These are phyloP conservation scores for Acanthochromis polyacanthus DNA, from an alignment of 2,113 vertebrate species.

Conservation along the genomic window DNA sequence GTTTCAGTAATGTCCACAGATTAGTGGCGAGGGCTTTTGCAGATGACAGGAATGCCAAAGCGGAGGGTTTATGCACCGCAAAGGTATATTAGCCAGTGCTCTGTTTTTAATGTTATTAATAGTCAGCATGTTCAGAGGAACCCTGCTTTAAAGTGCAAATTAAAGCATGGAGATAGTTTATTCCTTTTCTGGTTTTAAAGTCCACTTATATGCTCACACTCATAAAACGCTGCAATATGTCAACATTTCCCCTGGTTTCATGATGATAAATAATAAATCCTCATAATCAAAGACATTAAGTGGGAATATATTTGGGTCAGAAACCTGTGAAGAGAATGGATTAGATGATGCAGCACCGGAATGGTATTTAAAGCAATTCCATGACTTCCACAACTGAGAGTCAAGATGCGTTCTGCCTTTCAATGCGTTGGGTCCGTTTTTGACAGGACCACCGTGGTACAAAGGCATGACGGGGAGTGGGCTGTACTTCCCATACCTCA, in stretches of 20 bases:
- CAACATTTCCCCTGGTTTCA: slow-evolving; percentile 30
- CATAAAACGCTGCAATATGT: slow-evolving; percentile 32
- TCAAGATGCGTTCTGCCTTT: slow-evolving; percentile 27
- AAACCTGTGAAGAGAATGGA: slow-evolving; percentile 36
- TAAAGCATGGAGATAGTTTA: slow-evolving; percentile 21
- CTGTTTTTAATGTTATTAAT: background rate
- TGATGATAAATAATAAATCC: slow-evolving; percentile 49
- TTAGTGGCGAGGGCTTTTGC: background rate
- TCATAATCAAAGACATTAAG: slow-evolving; percentile 38
- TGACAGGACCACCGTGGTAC: slow-evolving; percentile 9
- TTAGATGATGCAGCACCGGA: slow-evolving; percentile 23
- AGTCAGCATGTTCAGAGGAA: background rate
- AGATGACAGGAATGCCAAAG: slow-evolving; percentile 10
- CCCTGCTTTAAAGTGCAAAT: slow-evolving; percentile 6
- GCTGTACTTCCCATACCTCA: background rate
- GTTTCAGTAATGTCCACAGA: slow-evolving; percentile 12
- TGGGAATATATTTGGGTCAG: slow-evolving; percentile 35
- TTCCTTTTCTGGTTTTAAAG: slow-evolving; percentile 32
- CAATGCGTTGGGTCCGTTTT: background rate
- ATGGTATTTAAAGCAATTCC: slow-evolving; percentile 37
- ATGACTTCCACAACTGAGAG: slow-evolving; percentile 24
- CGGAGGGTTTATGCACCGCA: background rate
- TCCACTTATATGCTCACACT: slow-evolving; percentile 11
- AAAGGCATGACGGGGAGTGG: background rate
- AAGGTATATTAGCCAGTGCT: background rate